Evolutionary conservation across 2,888 invertebrate genomes (phyloP).

Genomic region (Cybosia mesomella): DNA sequence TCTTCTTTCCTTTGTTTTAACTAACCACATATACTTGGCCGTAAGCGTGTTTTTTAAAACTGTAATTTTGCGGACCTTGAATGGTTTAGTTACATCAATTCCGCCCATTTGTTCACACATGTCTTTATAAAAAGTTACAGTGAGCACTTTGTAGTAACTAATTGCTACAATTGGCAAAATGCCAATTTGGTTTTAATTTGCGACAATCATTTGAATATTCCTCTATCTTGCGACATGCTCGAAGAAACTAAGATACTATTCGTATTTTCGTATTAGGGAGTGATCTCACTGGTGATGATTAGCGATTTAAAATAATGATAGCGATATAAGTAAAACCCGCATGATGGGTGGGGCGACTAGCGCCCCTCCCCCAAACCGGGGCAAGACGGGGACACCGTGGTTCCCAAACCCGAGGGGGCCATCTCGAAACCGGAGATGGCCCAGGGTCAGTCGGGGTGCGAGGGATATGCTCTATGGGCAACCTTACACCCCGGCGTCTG

Average conservation of each 20-base stretch:
- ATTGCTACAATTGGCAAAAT: conserved; percentile 65
- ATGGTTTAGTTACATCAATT: not conserved
- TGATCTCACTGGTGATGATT: not conserved
- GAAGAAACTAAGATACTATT: conserved; percentile 30
- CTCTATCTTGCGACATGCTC: conserved; percentile 41
- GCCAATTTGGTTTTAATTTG: conserved; percentile 69
- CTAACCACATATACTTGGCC: not conserved
- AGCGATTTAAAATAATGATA: not conserved
- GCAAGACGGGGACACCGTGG: too few relatives aligned
- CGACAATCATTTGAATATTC: conserved; percentile 49
- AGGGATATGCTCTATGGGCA: too few relatives aligned
- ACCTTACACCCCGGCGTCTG: too few relatives aligned
- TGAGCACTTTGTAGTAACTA: conserved; percentile 63
- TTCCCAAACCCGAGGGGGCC: too few relatives aligned
- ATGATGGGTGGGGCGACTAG: too few relatives aligned
- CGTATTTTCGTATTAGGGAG: conserved; percentile 23
- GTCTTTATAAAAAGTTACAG: conserved; percentile 41
- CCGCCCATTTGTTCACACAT: conserved; percentile 1
- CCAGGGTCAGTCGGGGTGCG: too few relatives aligned
- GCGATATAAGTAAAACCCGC: not conserved
- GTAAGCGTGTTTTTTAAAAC: not conserved
- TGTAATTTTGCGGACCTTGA: not conserved
- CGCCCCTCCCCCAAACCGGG: too few relatives aligned
- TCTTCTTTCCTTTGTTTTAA: not conserved
- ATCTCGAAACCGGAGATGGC: too few relatives aligned